Base-by-base conservation (phyloP, 2,797 vertebrate species). In the Cyclopterus lumpus region DNA sequence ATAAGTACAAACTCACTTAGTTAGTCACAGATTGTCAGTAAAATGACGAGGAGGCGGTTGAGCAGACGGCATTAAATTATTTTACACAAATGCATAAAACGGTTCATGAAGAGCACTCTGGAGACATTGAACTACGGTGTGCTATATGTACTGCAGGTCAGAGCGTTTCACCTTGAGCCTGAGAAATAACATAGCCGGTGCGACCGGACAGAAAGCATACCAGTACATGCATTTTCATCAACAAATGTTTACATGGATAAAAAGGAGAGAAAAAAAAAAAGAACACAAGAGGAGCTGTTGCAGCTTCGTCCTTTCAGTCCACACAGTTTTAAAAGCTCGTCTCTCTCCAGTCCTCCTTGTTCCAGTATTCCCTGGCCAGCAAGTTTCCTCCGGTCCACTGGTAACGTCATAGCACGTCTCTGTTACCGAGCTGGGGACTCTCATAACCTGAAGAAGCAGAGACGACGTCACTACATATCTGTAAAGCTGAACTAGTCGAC, bases 351-450 rank as follows among this genome's bases (percentile, higher is more conserved):
- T 90, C 92, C 81, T 93, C 89, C 22, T 1, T 48, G 82, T 77
- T 87, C 89, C 67, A 84, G 79, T 75, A 72, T n/a, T 67, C 57
- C 61, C 46, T 69, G 65, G 80, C 77, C 78, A 71, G 75, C 70
- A 72, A 36, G 16, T 71, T 24, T 55, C 75, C 71, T 44, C 86
- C 57, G 10, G 55, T 80, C 63, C 67, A 15, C 83, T 82, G 76
- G 84, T 85, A 83, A 86, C 49, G 93, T 96, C 94, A 95, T 88
- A 94, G 92, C 10, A 79, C 81, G 3, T 95, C 93, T 61, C 87
- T 73, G 89, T 89, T 89, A 53, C 89, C 91, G 6, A 83, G 91
- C 59, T 88, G 92, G 55, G 90, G 91, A 75, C 90, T 93, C 42
- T 93, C 90, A 48, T 77, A 86, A 85, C 91, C 95, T 96, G 51